A percentile compares a stretch with the other conserved stretches of the same genome.
Conservation (phyloP, 2,888 invertebrate genomes). For the Drosophila kokeensis region DNA sequence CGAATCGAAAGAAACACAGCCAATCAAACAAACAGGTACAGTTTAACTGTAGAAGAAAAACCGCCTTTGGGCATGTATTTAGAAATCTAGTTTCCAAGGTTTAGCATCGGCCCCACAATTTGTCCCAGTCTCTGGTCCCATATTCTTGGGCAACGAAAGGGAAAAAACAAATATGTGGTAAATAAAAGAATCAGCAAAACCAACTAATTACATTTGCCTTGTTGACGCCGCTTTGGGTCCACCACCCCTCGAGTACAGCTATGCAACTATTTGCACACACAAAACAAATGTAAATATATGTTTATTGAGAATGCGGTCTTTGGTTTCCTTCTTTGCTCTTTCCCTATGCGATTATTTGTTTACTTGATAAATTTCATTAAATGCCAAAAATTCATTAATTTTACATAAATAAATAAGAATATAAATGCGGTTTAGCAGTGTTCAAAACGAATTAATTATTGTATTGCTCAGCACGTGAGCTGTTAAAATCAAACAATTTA, state of each 20-base stretch:
- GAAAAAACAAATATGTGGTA: conserved; percentile 27
- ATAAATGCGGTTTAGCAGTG: conserved; percentile 30
- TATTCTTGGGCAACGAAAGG: conserved; percentile 5
- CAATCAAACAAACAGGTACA: conserved; percentile 40
- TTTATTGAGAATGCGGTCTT: conserved; percentile 5
- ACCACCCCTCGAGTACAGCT: conserved; percentile 1
- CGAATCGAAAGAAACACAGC: conserved; percentile 22
- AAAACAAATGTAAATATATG: conserved; percentile 1
- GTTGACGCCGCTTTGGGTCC: conserved; percentile 9
- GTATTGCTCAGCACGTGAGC: conserved; percentile 36
- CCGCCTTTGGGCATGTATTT: conserved; percentile 26
- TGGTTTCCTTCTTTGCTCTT: not conserved
- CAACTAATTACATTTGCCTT: conserved; percentile 47
- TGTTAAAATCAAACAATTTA: conserved; percentile 12
- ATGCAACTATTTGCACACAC: conserved; percentile 28
- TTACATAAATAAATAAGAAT: conserved; percentile 6
- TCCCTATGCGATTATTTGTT: conserved; percentile 19
- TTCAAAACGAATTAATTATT: conserved; percentile 6
- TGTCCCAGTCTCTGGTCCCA: not conserved
- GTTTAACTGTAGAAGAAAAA: conserved; percentile 25
- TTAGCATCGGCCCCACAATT: conserved; percentile 2
- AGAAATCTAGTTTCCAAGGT: conserved; percentile 37
- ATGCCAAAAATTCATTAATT: conserved; percentile 3
- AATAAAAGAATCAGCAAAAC: not conserved
- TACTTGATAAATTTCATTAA: conserved; percentile 35